phyloP scores from a whole-genome alignment of 2,888 invertebrate species.

The Anaspis maculata region DNA sequence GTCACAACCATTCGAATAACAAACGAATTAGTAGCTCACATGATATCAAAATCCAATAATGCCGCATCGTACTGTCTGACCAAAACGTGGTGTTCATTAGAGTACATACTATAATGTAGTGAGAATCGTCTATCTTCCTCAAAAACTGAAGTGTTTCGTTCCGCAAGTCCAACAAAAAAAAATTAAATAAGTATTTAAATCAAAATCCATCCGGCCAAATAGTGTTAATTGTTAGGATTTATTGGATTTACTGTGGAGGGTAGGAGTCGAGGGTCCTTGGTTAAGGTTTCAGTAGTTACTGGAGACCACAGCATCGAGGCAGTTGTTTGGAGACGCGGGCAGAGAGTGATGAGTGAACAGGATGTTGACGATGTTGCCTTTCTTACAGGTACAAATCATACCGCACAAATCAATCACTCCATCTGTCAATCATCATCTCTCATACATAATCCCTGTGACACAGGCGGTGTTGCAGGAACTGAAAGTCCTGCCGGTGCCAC shows the following conservation, averaged over 20 bases:
- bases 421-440: constrained; percentile 35
- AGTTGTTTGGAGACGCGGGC: constrained; percentile 44
- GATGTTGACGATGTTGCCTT: constrained; percentile 90
- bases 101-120: constrained; percentile 19
- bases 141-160: constrained; percentile 13
- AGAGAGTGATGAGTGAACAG: constrained; percentile 74
- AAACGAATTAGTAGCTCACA: constrained; percentile 4
- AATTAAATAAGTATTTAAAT: too few relatives aligned
- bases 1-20: constrained; percentile 4
- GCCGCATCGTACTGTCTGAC: constrained; percentile 17
- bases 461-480: constrained; percentile 47
- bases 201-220: constrained; percentile 17
- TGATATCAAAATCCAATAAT: constrained; percentile 20
- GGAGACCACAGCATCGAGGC: constrained; percentile 43
- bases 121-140: constrained; percentile 14
- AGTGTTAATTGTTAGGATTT: too few relatives aligned
- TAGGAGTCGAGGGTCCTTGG: constrained; percentile 37
- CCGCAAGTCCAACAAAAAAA: too few relatives aligned
- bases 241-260: constrained; percentile 37
- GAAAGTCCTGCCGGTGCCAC: constrained; percentile 54
- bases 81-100: constrained; percentile 22
- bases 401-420: constrained; percentile 31
- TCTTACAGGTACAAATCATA: constrained; percentile 61
- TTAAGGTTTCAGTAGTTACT: constrained; percentile 44
- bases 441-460: constrained; percentile 40